A percentile compares a stretch with the other conserved stretches of the same genome.
phyloP scores from a whole-genome alignment of 2,797 vertebrate species.

The Delichon dasypus region DNA sequence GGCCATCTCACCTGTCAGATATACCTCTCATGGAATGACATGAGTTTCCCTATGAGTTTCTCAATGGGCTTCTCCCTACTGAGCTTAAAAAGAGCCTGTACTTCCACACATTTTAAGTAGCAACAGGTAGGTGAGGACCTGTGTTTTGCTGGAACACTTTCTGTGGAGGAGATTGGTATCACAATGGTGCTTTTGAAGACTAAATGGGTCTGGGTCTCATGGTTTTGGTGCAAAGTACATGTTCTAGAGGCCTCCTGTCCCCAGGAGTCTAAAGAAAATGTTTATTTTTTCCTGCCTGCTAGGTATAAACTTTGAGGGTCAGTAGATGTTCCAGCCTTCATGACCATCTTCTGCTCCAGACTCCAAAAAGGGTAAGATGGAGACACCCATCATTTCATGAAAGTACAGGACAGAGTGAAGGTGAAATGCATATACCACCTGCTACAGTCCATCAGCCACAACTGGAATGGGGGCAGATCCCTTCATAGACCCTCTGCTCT shows the following conservation, averaged over 20 bases:
- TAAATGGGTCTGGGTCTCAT: not conserved
- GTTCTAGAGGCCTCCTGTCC: not conserved
- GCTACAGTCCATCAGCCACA: not conserved
- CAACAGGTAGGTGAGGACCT: not conserved
- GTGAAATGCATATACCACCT: not conserved
- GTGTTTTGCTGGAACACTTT: not conserved
- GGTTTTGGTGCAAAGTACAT: rapidly evolving
- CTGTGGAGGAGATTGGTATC: not conserved
- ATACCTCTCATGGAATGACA: not conserved
- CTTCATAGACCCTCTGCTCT: not conserved
- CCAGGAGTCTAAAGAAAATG: not conserved
- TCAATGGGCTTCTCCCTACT: not conserved
- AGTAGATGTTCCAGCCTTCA: not conserved
- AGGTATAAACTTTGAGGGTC: not conserved
- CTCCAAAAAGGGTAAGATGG: not conserved
- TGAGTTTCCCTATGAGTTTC: not conserved
- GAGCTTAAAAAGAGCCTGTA: not conserved
- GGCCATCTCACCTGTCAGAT: not conserved
- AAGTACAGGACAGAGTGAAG: not conserved
- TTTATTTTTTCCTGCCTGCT: not conserved
- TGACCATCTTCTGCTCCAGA: not conserved
- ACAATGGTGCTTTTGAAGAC: not conserved
- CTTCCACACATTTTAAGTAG: not conserved
- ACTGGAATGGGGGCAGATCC: not conserved
- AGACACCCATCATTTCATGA: not conserved